Base-by-base conservation (phyloP, 2,888 invertebrate genomes). In the Habrosyne pyritoides region DNA sequence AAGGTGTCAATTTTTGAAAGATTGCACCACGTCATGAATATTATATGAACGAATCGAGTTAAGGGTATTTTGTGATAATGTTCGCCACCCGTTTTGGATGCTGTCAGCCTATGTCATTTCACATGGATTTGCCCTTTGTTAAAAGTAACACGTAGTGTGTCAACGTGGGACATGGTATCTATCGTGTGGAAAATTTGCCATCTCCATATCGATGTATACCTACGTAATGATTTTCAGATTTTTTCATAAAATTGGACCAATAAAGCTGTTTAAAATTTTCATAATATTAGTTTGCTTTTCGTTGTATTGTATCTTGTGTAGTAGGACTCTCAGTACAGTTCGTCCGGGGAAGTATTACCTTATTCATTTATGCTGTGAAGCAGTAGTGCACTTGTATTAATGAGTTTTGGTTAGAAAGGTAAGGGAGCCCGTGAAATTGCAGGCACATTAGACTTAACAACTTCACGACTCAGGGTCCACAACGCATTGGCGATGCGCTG, bases 1-100 rank as follows among this genome's bases (percentile, higher is more conserved):
- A 88, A 89, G 90, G 91, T 91, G 91, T 92, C 91, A 92, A 91
- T 91, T 92, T 91, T 91, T 92, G 91, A 92, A 92, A 92, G 91
- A 92, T 92, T 91, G 91, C 83, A 81, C 83, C 86, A 67, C 86
- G 89, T 89, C 91, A 91, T 92, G 91, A 91, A 92, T 92, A 89
- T 92, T 91, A 91, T 91, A 92, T 91, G 89, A 91, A 89, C 84
- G 89, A 88, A 86, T 89, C 81, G 88, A 89, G 91, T 91, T 91
- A 89, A 89, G 91, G 90, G 89, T 84, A 89, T 90, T 91, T 89
- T 85, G 87, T 81, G 90, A 91, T 91, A 92, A 91, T 91, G 91
- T 89, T 85, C 84, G 80, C 77, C 82, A 84, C 80, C 84, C 84
- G 83, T 83, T 86, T 50, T 82, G 85, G 82, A 83, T 75, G 80